phyloP scores from a whole-genome alignment of 2,888 invertebrate genomes.

The Leucophenga maculata region DNA sequence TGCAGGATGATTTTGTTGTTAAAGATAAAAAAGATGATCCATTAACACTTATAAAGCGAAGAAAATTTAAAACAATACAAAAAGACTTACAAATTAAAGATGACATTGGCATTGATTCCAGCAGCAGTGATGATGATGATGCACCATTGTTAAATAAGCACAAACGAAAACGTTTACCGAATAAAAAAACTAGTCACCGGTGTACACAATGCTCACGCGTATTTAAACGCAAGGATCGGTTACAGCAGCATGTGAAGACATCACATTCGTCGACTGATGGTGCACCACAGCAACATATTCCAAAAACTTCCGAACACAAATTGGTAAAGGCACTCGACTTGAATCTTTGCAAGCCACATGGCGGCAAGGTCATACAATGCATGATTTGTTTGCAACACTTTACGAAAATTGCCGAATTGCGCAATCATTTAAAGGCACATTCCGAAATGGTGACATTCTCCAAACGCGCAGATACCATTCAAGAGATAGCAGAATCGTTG shows the following conservation, averaged over 20 bases:
- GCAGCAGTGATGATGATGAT: background rate
- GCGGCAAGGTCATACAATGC: constrained; percentile 49
- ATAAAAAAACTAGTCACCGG: background rate
- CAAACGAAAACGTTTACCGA: background rate
- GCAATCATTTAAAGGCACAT: constrained; percentile 44
- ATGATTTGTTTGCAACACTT: constrained; percentile 54
- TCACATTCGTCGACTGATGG: background rate
- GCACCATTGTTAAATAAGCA: background rate
- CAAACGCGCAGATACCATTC: constrained; percentile 11
- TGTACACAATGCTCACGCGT: constrained; percentile 7
- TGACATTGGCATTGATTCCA: background rate
- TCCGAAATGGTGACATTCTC: constrained; percentile 30
- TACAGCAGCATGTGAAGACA: constrained; percentile 5
- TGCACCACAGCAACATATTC: background rate
- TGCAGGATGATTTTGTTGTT: too few species aligned
- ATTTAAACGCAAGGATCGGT: constrained; percentile 7
- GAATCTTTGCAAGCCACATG: constrained; percentile 45
- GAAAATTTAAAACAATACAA: background rate
- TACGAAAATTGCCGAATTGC: constrained; percentile 42
- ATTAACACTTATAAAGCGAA: background rate
- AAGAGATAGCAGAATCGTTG: constrained; percentile 34
- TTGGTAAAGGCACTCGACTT: constrained; percentile 31
- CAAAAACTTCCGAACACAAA: background rate
- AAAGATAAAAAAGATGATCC: background rate
- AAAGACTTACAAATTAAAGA: background rate